Evolutionary conservation across 1,140 invertebrate species (phyloP), one percentile per base, ranked within the genome.

Genomic region (Hetaerina americana): DNA sequence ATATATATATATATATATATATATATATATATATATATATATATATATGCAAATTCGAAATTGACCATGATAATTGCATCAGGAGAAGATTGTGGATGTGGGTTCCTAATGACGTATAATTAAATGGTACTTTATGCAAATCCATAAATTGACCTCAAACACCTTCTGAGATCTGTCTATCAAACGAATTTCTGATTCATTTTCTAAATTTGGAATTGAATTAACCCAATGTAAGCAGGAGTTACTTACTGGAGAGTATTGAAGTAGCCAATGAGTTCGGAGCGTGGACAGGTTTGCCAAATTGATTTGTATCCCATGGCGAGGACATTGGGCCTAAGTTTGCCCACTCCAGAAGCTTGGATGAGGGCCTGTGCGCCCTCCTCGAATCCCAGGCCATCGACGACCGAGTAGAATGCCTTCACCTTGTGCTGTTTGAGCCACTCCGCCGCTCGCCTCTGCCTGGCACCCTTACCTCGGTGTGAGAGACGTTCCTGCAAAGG

Each of bases 251-350:
- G 94, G 71, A 99, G 84, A n/a, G 94, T 88, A 76, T 92, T 91
- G 80, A 98, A 96, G 81, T 98, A 99, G 26, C 91, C 87, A 26
- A 90, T 85, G 0, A 98, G 86, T 75, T 94, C 89, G 40, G 88
- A 84, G 15, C 84, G 80, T 75, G 87, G 84, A 75, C 91, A 92
- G 5, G 81, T 86, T 31, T 83, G 80, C 96, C 97, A 99, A 79
- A 96, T 87, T 0, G 86, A 85, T 80, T 98, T 98, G 82, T 92
- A 99, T 5, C 97, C 97, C 87, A 99, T 89, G 74, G 99, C 83
- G 26, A 98, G 81, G 28, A 97, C 94, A 79, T 99, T 99, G 0
- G 97, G 96, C 18, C 88, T 85, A 29, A 99, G 85, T 81, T 96
- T 95, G 1, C 97, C 97, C 25, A 98, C 87, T 12, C 97, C 96